Conservation (phyloP, 2,797 vertebrate species). For the Toxotes lorentzi region DNA sequence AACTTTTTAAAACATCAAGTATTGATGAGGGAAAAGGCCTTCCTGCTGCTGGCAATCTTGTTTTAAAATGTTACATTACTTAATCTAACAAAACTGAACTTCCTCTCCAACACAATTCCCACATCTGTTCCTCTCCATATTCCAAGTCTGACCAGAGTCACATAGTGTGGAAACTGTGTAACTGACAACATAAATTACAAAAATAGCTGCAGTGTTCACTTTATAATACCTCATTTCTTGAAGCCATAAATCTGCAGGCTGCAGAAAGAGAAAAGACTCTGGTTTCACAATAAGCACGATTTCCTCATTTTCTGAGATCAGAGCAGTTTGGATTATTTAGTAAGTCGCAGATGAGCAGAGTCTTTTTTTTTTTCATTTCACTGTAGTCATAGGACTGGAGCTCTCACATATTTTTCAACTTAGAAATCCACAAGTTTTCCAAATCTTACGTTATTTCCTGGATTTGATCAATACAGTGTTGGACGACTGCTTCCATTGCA, state of each 20-base stretch:
- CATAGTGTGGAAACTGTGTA: slow-evolving; percentile 38
- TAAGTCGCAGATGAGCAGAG: background rate
- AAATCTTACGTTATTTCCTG: slow-evolving; percentile 15
- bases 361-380: background rate
- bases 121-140: slow-evolving; percentile 65
- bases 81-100: slow-evolving; percentile 31
- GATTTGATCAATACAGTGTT: slow-evolving; percentile 7
- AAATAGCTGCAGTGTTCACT: slow-evolving; percentile 45
- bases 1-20: background rate
- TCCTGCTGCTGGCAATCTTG: background rate
- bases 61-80: slow-evolving; percentile 18
- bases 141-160: slow-evolving; percentile 29
- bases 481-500: background rate
- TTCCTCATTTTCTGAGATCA: slow-evolving; percentile 35
- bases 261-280: slow-evolving; percentile 12
- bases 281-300: slow-evolving; percentile 22
- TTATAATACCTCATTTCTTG: slow-evolving; percentile 60
- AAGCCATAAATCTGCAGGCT: slow-evolving; percentile 43
- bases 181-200: slow-evolving; percentile 54
- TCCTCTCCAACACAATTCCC: slow-evolving; percentile 10
- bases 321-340: slow-evolving; percentile 7
- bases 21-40: background rate
- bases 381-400: background rate
- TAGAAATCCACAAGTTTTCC: background rate
- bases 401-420: slow-evolving; percentile 23